Evolutionary conservation across 2,113 vertebrate genomes (phyloP).

Genomic region (Corythornis cristatus): DNA sequence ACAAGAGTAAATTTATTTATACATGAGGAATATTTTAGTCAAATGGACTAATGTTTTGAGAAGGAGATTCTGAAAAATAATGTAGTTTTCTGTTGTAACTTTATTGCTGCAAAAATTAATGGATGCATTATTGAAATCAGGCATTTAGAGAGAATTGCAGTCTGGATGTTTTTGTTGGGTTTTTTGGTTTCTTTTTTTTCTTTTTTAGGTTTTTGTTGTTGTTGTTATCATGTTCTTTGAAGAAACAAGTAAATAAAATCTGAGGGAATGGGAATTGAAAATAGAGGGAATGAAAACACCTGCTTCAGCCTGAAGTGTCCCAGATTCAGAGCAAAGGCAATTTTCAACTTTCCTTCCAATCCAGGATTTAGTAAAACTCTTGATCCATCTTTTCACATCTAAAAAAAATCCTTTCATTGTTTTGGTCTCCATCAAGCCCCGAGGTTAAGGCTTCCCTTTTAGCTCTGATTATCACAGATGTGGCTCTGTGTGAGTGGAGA

Average conservation of each 20-base stretch:
- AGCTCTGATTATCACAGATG: slow-evolving; percentile 68
- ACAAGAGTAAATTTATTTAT: slow-evolving; percentile 62
- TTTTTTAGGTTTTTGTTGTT: too few species aligned
- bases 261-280: slow-evolving; percentile 35
- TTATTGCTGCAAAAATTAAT: slow-evolving; percentile 56
- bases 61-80: slow-evolving; percentile 41
- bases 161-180: not conserved
- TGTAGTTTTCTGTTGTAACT: slow-evolving; percentile 22
- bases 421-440: slow-evolving; percentile 6
- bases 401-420: slow-evolving; percentile 59
- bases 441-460: slow-evolving; percentile 71
- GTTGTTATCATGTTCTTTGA: not conserved
- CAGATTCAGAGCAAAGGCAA: slow-evolving; percentile 38
- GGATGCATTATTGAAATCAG: slow-evolving; percentile 59
- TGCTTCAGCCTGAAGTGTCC: slow-evolving; percentile 10
- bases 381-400: slow-evolving; percentile 33
- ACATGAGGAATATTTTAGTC: slow-evolving; percentile 58
- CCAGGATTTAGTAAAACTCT: slow-evolving; percentile 44
- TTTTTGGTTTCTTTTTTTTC: too few species aligned
- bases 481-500: slow-evolving; percentile 34
- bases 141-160: slow-evolving; percentile 31
- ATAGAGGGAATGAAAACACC: slow-evolving; percentile 11
- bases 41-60: slow-evolving; percentile 44
- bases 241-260: slow-evolving; percentile 46
- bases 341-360: not conserved